Conservation (phyloP, 2,797 vertebrate species). For the Periophthalmus magnuspinnatus region DNA sequence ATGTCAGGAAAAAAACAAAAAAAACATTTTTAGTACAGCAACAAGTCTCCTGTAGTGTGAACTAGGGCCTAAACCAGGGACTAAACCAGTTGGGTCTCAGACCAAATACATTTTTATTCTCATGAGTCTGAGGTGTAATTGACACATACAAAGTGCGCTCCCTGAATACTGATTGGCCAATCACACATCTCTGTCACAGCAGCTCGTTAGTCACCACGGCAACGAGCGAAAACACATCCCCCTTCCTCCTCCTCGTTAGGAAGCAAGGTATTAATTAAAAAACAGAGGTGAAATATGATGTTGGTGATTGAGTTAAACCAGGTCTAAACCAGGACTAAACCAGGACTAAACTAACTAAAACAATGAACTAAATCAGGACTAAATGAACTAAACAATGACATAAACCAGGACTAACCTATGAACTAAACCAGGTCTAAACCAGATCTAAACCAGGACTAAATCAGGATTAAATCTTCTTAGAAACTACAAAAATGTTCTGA, state of each 20-base stretch:
- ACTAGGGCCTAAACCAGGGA: background rate
- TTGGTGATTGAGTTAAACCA: background rate
- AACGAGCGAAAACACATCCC: background rate
- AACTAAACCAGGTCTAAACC: background rate
- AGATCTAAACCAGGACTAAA: background rate
- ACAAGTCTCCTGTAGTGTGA: background rate
- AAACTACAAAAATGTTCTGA: no score
- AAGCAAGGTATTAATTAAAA: background rate
- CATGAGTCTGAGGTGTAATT: background rate
- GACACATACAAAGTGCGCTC: background rate
- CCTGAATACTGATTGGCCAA: slow-evolving; percentile 5
- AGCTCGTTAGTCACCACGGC: background rate
- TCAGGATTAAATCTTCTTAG: background rate
- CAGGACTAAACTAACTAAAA: background rate
- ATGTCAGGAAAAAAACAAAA: background rate
- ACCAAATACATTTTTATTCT: background rate
- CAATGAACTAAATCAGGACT: background rate
- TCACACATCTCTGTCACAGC: background rate
- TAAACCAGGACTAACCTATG: background rate
- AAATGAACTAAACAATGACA: background rate
- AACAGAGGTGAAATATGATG: background rate
- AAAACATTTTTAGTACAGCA: background rate
- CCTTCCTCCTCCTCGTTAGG: background rate
- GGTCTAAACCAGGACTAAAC: background rate
- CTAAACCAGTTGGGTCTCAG: background rate